Evolutionary conservation across 1,140 invertebrate species (phyloP).

Genomic region (Thaumetopoea pityocampa): DNA sequence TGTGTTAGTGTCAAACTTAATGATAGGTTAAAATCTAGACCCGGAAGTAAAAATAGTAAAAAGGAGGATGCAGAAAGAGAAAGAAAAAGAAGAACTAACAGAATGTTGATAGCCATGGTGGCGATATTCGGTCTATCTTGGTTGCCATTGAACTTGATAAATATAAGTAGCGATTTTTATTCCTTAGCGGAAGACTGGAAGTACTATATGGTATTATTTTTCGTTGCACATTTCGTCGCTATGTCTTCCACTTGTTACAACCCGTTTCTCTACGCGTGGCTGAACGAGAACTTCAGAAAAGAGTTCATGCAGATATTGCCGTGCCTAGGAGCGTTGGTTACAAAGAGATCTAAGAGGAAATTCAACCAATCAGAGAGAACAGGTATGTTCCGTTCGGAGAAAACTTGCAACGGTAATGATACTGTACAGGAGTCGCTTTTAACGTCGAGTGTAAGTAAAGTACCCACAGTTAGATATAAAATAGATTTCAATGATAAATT

Average conservation of each 20-base stretch:
- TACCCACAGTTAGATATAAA: conserved; percentile 62
- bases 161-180: conserved; percentile 91
- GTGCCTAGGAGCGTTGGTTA: conserved; percentile 78
- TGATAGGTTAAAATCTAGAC: conserved; percentile 85
- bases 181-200: conserved; percentile 81
- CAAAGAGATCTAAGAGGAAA: conserved; percentile 51
- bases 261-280: conserved; percentile 94
- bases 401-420: conserved; percentile 84
- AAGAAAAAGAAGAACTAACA: conserved; percentile 86
- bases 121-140: conserved; percentile 95
- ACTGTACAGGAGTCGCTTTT: conserved; percentile 84
- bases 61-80: conserved; percentile 87
- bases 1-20: conserved; percentile 93
- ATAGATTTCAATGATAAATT: conserved; percentile 59
- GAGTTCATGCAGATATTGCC: conserved; percentile 91
- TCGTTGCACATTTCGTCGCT: conserved; percentile 94
- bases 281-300: conserved; percentile 98
- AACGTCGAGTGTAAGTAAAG: conserved; percentile 54
- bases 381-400: conserved; percentile 74
- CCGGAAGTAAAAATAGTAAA: conserved; percentile 85
- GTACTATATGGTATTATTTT: conserved; percentile 91
- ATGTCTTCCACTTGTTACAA: conserved; percentile 98
- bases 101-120: conserved; percentile 98
- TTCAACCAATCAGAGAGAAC: conserved; percentile 61
- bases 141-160: conserved; percentile 94